These are phyloP conservation scores for Scomberomorus guttatus DNA, from an alignment of 2,797 vertebrate species.

Conservation along the genomic window DNA sequence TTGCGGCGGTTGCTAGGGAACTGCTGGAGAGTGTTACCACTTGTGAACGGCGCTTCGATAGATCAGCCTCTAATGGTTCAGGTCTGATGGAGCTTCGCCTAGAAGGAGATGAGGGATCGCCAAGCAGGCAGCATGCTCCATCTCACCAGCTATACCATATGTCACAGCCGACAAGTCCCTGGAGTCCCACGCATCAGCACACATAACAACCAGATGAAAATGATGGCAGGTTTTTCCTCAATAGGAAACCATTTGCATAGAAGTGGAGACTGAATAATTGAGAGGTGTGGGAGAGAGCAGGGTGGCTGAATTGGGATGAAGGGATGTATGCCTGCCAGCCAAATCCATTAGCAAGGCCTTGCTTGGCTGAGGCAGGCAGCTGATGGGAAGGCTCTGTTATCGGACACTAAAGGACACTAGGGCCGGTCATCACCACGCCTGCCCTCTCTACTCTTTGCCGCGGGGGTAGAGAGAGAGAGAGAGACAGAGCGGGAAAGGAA, in stretches of 20 bases:
- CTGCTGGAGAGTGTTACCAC: conserved; percentile 87
- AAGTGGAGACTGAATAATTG: conserved; percentile 88
- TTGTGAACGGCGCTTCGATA: conserved; percentile 83
- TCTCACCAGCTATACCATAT: conserved; percentile 81
- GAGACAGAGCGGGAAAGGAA: conserved; percentile 53
- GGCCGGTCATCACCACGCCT: conserved; percentile 79
- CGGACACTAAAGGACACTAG: conserved; percentile 87
- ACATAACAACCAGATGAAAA: conserved; percentile 83
- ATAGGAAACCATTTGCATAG: conserved; percentile 88
- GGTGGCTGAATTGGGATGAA: conserved; percentile 81
- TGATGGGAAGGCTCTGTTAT: conserved; percentile 84
- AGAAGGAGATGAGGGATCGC: conserved; percentile 86
- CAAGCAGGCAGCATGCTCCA: conserved; percentile 76
- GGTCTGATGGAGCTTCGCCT: conserved; percentile 86
- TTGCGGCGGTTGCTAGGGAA: conserved; percentile 90
- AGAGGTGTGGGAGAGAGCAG: conserved; percentile 85
- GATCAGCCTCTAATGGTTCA: conserved; percentile 87
- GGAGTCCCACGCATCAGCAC: conserved; percentile 83
- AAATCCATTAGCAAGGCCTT: conserved; percentile 88
- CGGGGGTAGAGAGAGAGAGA: conserved; percentile 57
- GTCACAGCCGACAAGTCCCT: conserved; percentile 83
- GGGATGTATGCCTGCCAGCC: conserved; percentile 88
- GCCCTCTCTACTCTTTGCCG: conserved; percentile 74
- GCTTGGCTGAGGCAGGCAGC: conserved; percentile 77
- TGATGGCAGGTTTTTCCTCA: conserved; percentile 79